phyloP scores from a whole-genome alignment of 2,888 invertebrate genomes.

The Rhabditoides inermis region DNA sequence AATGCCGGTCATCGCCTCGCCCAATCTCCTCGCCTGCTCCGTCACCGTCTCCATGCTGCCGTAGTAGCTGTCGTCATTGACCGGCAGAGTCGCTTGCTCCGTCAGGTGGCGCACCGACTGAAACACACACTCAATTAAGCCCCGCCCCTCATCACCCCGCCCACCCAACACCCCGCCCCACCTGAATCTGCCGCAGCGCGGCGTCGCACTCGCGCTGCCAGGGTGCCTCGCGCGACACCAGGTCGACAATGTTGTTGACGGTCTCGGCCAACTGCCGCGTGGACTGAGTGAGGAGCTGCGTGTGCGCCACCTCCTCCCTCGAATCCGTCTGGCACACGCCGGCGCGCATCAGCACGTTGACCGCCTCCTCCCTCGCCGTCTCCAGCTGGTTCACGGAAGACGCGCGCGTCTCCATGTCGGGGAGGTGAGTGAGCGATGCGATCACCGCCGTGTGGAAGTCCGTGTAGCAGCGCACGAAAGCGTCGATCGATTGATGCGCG shows the following conservation, averaged over 20 bases:
- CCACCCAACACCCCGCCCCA: constrained; percentile 13
- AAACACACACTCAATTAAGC: constrained; percentile 5
- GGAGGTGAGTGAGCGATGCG: constrained; percentile 13
- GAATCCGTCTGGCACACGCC: constrained; percentile 17
- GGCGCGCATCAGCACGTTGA: constrained; percentile 27
- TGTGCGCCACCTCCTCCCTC: constrained; percentile 12
- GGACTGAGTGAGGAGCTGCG: constrained; percentile 29
- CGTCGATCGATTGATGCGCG: constrained; percentile 31
- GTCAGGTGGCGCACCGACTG: constrained; percentile 71
- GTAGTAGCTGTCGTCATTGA: constrained; percentile 67
- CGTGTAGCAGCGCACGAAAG: constrained; percentile 36
- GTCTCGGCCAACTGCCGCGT: constrained; percentile 23
- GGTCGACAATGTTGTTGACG: constrained; percentile 73
- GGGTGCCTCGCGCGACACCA: constrained; percentile 84
- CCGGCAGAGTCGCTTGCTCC: constrained; percentile 76
- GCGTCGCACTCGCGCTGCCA: constrained; percentile 94
- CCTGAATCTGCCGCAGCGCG: constrained; percentile 80
- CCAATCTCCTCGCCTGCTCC: constrained; percentile 69
- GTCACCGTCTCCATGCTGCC: constrained; percentile 59
- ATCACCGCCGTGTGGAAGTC: constrained; percentile 41
- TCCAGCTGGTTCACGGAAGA: constrained; percentile 19
- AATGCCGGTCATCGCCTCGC: constrained; percentile 78
- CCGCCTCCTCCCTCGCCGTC: constrained; percentile 28
- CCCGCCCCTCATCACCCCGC: not conserved
- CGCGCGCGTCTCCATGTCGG: constrained; percentile 1